Percentiles rank a stretch among this genome's conserved stretches.
Conservation (phyloP, 2,888 invertebrate species). For the Mythimna loreyi region DNA sequence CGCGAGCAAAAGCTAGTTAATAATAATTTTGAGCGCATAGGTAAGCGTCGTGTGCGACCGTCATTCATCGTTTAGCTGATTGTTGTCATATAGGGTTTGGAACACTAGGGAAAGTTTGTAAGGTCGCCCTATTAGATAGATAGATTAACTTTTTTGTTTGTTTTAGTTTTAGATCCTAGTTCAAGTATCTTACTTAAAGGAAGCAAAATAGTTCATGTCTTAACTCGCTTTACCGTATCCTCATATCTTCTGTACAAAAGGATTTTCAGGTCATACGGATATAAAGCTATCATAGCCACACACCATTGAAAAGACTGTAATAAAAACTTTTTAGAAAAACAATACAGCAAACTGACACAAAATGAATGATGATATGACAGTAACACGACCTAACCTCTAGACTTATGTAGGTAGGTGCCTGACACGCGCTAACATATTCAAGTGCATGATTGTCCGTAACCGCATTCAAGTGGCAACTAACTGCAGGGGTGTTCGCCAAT, state of each 20-base stretch:
- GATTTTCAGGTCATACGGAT: no score
- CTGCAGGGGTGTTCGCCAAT: constrained; percentile 17
- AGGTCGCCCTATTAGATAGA: neutral
- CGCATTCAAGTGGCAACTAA: constrained; percentile 36
- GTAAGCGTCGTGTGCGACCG: constrained; percentile 24
- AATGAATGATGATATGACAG: constrained; percentile 16
- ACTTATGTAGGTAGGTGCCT: neutral
- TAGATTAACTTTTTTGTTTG: no score
- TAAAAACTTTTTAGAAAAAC: neutral
- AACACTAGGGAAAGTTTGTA: neutral
- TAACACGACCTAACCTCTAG: constrained; percentile 25
- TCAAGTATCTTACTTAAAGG: no score
- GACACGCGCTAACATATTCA: constrained; percentile 57
- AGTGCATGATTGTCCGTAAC: constrained; percentile 61
- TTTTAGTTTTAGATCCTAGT: neutral
- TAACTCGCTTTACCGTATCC: neutral
- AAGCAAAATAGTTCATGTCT: neutral
- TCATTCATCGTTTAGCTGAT: neutral
- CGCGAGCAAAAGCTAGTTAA: no score
- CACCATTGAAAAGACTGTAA: no score
- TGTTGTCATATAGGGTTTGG: constrained; percentile 14
- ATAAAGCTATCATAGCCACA: no score
- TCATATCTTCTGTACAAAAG: no score
- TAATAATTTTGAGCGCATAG: no score
- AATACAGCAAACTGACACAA: neutral